These are phyloP conservation scores for Gavialis gangeticus DNA, from an alignment of 2,113 vertebrate genomes.

Conservation along the genomic window DNA sequence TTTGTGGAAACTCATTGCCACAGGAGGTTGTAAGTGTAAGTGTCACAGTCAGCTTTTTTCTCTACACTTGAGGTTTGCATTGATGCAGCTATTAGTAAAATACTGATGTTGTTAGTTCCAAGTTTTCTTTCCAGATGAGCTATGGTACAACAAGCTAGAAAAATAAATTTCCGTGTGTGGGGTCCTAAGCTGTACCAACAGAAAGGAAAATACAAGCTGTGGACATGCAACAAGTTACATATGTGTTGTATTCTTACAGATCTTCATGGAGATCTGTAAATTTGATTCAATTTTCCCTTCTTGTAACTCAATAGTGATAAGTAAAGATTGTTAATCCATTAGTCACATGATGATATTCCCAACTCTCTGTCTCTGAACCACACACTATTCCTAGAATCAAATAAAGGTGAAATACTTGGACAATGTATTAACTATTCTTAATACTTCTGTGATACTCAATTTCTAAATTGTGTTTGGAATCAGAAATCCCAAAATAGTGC, in stretches of 20 bases:
- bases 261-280: not conserved
- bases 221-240: fast-evolving
- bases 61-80: not conserved
- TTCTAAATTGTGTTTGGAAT: not conserved
- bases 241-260: not conserved
- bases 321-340: not conserved
- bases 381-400: not conserved
- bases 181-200: fast-evolving
- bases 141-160: fast-evolving
- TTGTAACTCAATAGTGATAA: not conserved
- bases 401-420: not conserved
- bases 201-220: not conserved
- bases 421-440: not conserved
- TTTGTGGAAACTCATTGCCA: too few relatives aligned
- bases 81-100: not conserved
- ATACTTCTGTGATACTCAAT: not conserved
- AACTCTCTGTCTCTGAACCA: fast-evolving
- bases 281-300: not conserved
- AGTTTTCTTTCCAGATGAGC: not conserved
- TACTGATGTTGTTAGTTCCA: not conserved
- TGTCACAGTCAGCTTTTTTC: not conserved
- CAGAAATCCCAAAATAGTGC: not conserved
- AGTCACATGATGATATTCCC: not conserved
- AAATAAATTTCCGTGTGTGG: not conserved
- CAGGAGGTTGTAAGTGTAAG: not conserved